A percentile compares a stretch with the other conserved stretches of the same genome.
Conservation (phyloP, 2,113 vertebrate genomes). For the Gymnocephalus cernua region DNA sequence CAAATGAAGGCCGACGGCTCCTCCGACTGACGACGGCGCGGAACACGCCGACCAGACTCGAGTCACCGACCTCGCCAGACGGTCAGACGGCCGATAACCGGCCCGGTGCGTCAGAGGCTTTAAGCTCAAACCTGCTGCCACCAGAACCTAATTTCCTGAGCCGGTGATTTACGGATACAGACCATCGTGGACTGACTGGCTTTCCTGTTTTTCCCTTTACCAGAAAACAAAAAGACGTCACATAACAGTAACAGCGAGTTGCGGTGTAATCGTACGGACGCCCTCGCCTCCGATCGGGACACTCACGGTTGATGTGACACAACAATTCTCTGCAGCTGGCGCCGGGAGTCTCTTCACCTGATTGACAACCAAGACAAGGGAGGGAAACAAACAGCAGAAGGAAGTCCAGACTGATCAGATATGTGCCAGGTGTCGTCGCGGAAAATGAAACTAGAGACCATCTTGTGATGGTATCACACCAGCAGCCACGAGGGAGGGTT, state of each 20-base stretch:
- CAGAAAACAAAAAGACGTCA: not conserved
- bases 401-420: not conserved
- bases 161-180: conserved; percentile 26
- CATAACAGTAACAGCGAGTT: conserved; percentile 52
- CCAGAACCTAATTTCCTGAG: conserved; percentile 25
- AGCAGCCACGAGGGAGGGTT: too few relatives aligned
- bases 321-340: not conserved
- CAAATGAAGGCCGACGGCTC: too few relatives aligned
- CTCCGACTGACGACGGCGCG: too few relatives aligned
- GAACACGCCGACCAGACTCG: too few relatives aligned
- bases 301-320: not conserved
- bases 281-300: not conserved
- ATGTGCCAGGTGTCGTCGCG: too few relatives aligned
- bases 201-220: not conserved
- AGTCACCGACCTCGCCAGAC: too few relatives aligned
- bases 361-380: not conserved
- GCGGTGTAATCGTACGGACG: not conserved
- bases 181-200: not conserved
- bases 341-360: not conserved
- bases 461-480: too few relatives aligned
- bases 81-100: too few relatives aligned
- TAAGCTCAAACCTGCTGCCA: not conserved
- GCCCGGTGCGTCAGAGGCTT: too few relatives aligned
- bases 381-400: not conserved
- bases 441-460: too few relatives aligned